Evolutionary conservation across 2,888 invertebrate genomes (phyloP).

Genomic region (Tipula confusa): DNA sequence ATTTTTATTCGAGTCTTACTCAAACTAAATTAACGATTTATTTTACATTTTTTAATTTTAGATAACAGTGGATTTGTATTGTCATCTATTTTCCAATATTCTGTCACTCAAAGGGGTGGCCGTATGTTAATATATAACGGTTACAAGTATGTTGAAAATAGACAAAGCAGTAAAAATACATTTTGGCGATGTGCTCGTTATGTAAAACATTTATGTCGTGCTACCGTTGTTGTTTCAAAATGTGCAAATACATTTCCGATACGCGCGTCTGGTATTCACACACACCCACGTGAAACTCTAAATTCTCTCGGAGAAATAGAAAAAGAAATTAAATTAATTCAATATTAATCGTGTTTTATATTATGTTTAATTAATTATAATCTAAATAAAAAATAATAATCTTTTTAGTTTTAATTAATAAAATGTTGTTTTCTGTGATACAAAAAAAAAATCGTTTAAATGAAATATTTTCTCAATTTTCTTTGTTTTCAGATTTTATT

Average conservation of each 20-base stretch:
- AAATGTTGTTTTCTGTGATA: neutral
- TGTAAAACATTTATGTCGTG: constrained; percentile 48
- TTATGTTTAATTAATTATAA: neutral
- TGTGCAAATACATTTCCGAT: neutral
- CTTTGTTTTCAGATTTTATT: constrained; percentile 34
- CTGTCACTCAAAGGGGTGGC: constrained; percentile 49
- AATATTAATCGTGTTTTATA: constrained; percentile 8
- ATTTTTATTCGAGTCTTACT: neutral
- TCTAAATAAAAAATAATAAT: neutral
- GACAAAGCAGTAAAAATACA: constrained; percentile 48
- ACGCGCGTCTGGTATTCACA: neutral
- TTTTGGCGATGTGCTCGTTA: constrained; percentile 51
- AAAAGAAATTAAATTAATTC: neutral
- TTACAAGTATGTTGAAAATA: constrained; percentile 49
- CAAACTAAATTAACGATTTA: too few species aligned
- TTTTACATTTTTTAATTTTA: neutral
- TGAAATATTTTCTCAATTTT: neutral
- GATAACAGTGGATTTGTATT: neutral
- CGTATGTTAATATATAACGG: constrained; percentile 49
- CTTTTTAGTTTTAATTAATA: neutral
- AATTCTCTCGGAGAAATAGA: neutral
- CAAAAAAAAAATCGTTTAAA: neutral
- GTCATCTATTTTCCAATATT: constrained; percentile 42
- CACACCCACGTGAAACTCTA: constrained; percentile 20
- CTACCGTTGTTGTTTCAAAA: constrained; percentile 49